These are phyloP conservation scores for Bemisia tabaci DNA, from an alignment of 1,140 invertebrate species.

Conservation along the genomic window DNA sequence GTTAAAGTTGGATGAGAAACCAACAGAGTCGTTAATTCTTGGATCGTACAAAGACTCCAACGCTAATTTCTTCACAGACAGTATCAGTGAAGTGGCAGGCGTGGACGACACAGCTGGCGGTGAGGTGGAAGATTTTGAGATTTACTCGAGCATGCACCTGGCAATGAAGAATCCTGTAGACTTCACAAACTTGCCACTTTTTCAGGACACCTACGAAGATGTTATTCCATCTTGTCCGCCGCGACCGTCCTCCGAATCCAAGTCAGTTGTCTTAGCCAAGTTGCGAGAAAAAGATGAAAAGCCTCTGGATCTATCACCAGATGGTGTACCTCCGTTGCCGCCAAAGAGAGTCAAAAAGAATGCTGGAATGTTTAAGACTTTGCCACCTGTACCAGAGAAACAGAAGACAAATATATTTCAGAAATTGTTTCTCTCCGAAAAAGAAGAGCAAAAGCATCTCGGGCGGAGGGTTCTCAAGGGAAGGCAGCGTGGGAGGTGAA, in stretches of 20 bases:
- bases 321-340: slow-evolving; percentile 55
- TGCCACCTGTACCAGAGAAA: slow-evolving; percentile 31
- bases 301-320: slow-evolving; percentile 16
- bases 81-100: slow-evolving; percentile 42
- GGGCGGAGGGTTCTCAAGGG: slow-evolving; percentile 22
- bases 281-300: not conserved
- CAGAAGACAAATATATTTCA: slow-evolving; percentile 48
- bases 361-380: slow-evolving; percentile 29
- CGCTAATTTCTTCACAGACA: not conserved
- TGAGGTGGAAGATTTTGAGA: slow-evolving; percentile 24
- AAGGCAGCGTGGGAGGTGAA: slow-evolving; percentile 29
- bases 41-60: not conserved
- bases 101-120: slow-evolving; percentile 12
- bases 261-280: slow-evolving; percentile 8
- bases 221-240: slow-evolving; percentile 28
- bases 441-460: slow-evolving; percentile 15
- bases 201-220: slow-evolving; percentile 39
- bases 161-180: slow-evolving; percentile 70
- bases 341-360: slow-evolving; percentile 61
- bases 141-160: slow-evolving; percentile 65
- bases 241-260: slow-evolving; percentile 22
- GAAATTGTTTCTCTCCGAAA: slow-evolving; percentile 40
- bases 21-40: not conserved
- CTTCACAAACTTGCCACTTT: slow-evolving; percentile 34
- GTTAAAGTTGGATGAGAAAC: not conserved